Base-by-base conservation (phyloP, 1,140 invertebrate species). In the Pollicipes pollicipes region DNA sequence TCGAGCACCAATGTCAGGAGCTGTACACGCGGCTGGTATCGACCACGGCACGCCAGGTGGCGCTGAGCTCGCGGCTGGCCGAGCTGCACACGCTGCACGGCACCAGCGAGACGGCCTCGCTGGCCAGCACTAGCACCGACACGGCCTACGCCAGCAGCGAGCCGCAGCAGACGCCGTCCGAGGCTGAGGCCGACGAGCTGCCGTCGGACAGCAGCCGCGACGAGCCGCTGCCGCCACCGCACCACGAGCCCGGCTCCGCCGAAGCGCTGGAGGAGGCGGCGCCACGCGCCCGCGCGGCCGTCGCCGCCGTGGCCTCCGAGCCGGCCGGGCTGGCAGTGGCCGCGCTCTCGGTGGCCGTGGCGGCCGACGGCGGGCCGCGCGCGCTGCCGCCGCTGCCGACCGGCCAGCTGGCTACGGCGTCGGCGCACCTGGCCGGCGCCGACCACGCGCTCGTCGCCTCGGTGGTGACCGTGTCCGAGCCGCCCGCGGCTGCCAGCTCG, bases 1-100 rank as follows among this genome's bases (percentile, higher is more conserved):
- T 90, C 32, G 88, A 91, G 79, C 85, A 86, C 69, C 85, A 88
- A 74, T 87, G 86, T 72, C 82, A 84, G 73, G 81, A 85, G 76
- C 77, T 90, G 24, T 83, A 88, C 73, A 81, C 83, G 45, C 87
- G 85, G 79, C 73, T 79, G n/a, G 72, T 77, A 69, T 83, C 83
- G 10, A 88, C 87, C 0, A 84, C 84, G 63, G 81, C 80, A 58
- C 82, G 83, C 71, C 83, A 85, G 35, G 82, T 83, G n/a, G 81
- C 80, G 28, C 78, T 90, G 13, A 85, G 83, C 70, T 83, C 80
- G 24, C 80, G 79, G 72, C 75, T 85, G 63, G 79, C 80, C 69
- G 77, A 79, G 69, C 76, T 84, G 69, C 82, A 84, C 75, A 78
- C 81, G 70, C 79, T 81, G 27, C 81, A 82, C 74, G 80, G 80